These are phyloP conservation scores for Apostichopus californicus DNA, from an alignment of 35 echinoderm and acorn worm genomes.

Conservation along the genomic window DNA sequence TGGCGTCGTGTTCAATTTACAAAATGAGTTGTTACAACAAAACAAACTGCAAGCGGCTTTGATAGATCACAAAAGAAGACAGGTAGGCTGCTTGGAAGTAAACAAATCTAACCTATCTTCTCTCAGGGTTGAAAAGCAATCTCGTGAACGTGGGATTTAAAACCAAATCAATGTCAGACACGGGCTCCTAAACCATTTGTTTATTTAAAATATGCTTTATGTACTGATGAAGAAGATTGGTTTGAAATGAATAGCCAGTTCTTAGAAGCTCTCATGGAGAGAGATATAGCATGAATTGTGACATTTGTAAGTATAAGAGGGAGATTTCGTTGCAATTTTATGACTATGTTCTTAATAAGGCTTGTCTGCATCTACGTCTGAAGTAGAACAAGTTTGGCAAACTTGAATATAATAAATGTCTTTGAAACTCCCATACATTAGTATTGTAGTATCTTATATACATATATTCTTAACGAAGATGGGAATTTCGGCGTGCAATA, in stretches of 20 bases:
- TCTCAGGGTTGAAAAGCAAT: not conserved
- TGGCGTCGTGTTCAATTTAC: not conserved
- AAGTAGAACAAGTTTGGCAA: too few species aligned
- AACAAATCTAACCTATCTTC: not conserved
- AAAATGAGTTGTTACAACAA: not conserved
- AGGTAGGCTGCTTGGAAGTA: not conserved
- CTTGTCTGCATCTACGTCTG: too few species aligned
- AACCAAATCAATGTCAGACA: conserved; percentile 17
- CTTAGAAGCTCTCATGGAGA: too few species aligned
- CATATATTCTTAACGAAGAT: too few species aligned
- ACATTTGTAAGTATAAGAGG: too few species aligned
- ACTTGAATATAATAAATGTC: too few species aligned
- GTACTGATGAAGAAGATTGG: not conserved
- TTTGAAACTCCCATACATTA: too few species aligned
- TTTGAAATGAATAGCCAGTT: not conserved
- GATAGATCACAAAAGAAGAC: conserved; percentile 13
- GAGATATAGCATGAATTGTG: too few species aligned
- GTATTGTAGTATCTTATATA: too few species aligned
- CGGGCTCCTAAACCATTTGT: not conserved
- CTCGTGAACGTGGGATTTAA: not conserved
- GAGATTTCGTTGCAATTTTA: too few species aligned
- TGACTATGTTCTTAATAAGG: too few species aligned
- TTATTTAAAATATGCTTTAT: not conserved
- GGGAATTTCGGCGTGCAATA: too few species aligned
- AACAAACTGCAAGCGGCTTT: not conserved